Percentiles rank a stretch among this genome's conserved stretches.
Evolutionary conservation across 2,113 vertebrate species (phyloP).

Genomic region (Gymnorhina tibicen): DNA sequence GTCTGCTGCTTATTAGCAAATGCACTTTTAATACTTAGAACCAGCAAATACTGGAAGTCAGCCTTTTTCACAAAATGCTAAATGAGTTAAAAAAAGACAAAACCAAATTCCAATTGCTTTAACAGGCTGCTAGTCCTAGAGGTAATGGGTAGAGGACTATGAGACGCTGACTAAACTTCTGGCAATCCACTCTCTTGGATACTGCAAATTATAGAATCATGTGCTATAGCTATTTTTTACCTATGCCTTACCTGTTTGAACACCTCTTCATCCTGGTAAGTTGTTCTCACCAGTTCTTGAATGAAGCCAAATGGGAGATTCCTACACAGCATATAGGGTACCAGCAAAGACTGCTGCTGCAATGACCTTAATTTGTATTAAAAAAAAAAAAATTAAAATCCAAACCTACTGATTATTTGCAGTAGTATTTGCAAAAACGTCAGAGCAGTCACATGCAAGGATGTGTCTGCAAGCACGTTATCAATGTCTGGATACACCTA

Average conservation of each 20-base stretch:
- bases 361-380: slow-evolving; percentile 73
- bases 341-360: slow-evolving; percentile 91
- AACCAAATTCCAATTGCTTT: neutral
- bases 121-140: neutral
- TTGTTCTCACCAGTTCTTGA: slow-evolving; percentile 93
- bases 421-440: neutral
- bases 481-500: neutral
- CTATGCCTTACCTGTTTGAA: slow-evolving; percentile 87
- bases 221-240: neutral
- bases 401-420: neutral
- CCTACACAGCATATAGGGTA: slow-evolving; percentile 98
- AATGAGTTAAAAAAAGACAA: neutral
- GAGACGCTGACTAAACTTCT: neutral
- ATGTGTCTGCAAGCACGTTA: neutral
- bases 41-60: neutral
- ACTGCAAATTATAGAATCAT: neutral
- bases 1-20: neutral
- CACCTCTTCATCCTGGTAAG: slow-evolving; percentile 93
- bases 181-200: neutral
- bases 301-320: slow-evolving; percentile 98
- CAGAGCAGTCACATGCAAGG: neutral
- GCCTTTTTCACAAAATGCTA: neutral
- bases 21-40: neutral
- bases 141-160: neutral
- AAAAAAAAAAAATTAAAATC: neutral